phyloP scores from a whole-genome alignment of 2,113 vertebrate species.

The Promerops cafer region DNA sequence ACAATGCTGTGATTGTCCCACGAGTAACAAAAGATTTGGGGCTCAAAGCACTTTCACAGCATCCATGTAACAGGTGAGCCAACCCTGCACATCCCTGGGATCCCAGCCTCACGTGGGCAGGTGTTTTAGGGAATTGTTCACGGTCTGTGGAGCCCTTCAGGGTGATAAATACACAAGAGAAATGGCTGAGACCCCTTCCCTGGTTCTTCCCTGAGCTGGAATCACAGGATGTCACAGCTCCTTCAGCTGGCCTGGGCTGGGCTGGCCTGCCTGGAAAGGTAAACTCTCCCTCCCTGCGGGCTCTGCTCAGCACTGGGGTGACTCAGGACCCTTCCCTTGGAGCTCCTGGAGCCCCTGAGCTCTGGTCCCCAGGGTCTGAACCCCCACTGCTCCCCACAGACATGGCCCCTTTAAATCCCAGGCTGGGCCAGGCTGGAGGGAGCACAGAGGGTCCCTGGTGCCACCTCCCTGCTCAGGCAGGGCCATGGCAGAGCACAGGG shows the following conservation, averaged over 20 bases:
- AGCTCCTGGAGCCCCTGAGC: neutral
- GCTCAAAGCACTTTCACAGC: neutral
- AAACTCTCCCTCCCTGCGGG: neutral
- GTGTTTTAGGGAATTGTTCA: neutral
- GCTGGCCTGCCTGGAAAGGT: neutral
- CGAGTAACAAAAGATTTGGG: neutral
- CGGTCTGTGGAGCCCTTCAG: neutral
- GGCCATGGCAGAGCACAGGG: neutral
- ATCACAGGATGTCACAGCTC: neutral
- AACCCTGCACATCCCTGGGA: neutral
- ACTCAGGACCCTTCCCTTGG: neutral
- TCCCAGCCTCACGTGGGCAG: neutral
- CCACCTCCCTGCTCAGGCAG: neutral
- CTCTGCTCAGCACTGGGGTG: neutral
- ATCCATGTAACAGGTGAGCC: neutral
- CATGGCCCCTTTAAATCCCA: fast-evolving
- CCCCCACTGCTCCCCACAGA: neutral
- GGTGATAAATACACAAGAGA: neutral
- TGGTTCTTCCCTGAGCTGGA: neutral
- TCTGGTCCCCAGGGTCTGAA: neutral
- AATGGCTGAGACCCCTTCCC: neutral
- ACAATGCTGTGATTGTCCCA: neutral
- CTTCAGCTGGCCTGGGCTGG: neutral
- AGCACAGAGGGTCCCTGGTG: neutral
- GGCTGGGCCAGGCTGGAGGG: neutral